Evolutionary conservation across 2,113 vertebrate genomes (phyloP).

Genomic region (Ctenomys sociabilis): DNA sequence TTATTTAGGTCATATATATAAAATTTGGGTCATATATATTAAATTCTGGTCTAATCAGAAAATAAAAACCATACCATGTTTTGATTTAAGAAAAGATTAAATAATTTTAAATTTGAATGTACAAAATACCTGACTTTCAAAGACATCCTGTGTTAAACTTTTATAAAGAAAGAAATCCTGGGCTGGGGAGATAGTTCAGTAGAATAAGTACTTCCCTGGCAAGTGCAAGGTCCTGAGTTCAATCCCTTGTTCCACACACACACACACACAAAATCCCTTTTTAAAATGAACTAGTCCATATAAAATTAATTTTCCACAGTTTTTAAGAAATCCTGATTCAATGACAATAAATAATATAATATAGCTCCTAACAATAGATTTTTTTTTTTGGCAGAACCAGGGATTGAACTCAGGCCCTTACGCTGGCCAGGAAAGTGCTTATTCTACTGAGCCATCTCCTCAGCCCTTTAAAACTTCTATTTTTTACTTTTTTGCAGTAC

Average conservation of each 20-base stretch:
- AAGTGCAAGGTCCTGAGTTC: too few relatives aligned
- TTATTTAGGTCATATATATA: conserved; percentile 54
- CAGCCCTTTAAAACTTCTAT: too few relatives aligned
- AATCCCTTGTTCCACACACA: too few relatives aligned
- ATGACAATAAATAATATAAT: not conserved
- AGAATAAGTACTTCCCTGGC: too few relatives aligned
- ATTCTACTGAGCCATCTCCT: too few relatives aligned
- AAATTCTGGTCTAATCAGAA: conserved; percentile 51
- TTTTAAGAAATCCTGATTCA: conserved; percentile 44
- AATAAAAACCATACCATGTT: conserved; percentile 30
- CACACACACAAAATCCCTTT: not conserved
- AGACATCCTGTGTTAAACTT: not conserved
- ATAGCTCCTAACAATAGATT: not conserved
- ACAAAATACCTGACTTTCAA: not conserved
- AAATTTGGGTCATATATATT: conserved; percentile 24
- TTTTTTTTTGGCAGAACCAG: too few relatives aligned
- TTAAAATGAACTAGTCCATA: not conserved
- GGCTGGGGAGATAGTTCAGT: too few relatives aligned
- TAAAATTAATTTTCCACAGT: conserved; percentile 47
- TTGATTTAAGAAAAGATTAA: conserved; percentile 50
- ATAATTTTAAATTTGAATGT: conserved; percentile 19
- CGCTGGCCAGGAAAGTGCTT: too few relatives aligned
- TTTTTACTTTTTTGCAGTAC: too few relatives aligned
- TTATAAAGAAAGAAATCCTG: not conserved
- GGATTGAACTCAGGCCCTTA: too few relatives aligned